Evolutionary conservation across 2,797 vertebrate species (phyloP).

Genomic region (Morus bassanus): DNA sequence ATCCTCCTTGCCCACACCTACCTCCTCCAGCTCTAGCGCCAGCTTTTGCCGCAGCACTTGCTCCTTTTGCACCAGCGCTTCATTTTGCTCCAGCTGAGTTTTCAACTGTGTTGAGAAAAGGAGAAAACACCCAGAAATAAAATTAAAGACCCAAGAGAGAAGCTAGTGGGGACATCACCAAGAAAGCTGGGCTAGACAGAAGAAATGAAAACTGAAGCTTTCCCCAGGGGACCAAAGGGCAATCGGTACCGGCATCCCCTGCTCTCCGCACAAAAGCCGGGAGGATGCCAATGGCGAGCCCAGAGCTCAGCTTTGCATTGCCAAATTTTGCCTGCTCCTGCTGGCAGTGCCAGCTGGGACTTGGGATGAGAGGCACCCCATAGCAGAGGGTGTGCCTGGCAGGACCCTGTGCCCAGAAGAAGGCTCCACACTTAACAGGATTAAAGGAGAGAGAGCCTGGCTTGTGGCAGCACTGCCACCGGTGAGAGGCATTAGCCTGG

Average conservation of each 20-base stretch:
- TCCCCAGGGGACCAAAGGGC: background rate
- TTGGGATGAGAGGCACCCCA: background rate
- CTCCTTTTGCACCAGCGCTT: conserved; percentile 77
- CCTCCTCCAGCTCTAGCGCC: conserved; percentile 83
- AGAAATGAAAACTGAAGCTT: background rate
- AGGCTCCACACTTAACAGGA: background rate
- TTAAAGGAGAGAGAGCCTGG: background rate
- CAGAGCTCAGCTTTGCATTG: background rate
- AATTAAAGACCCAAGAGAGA: background rate
- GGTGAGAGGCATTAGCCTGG: background rate
- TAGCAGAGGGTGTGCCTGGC: background rate
- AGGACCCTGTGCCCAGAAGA: background rate
- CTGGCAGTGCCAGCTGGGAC: background rate
- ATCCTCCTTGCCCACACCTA: background rate
- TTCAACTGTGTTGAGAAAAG: conserved; percentile 74
- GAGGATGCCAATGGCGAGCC: background rate
- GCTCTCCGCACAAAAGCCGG: background rate
- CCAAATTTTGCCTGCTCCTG: background rate
- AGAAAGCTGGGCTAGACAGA: background rate
- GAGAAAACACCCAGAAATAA: background rate
- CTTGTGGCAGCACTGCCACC: background rate
- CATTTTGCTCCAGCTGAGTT: conserved; percentile 77
- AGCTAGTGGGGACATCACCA: background rate
- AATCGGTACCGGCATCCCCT: rapidly evolving
- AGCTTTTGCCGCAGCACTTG: conserved; percentile 79